Conservation (phyloP, 1,140 invertebrate species). For the Nephotettix cincticeps region DNA sequence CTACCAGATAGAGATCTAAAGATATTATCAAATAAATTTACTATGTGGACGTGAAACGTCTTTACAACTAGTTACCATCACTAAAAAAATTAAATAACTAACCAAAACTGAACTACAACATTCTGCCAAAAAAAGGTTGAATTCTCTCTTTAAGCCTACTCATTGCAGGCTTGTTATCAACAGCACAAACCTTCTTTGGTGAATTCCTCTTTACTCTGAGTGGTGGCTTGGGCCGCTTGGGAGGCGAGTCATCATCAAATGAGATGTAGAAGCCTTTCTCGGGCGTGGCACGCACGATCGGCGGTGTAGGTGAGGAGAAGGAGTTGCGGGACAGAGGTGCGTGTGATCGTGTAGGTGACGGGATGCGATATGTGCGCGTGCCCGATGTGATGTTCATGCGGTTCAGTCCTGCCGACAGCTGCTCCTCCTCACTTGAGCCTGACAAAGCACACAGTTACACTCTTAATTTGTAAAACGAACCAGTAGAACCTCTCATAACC, state of each 20-base stretch:
- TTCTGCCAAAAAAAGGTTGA: too few relatives aligned
- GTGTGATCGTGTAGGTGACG: slow-evolving; percentile 72
- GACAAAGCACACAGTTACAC: too few relatives aligned
- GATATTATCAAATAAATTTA: too few relatives aligned
- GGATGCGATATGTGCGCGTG: slow-evolving; percentile 82
- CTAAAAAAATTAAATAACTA: too few relatives aligned
- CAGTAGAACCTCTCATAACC: too few relatives aligned
- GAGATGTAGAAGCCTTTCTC: slow-evolving; percentile 95
- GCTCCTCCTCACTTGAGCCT: slow-evolving; percentile 52
- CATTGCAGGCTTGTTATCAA: too few relatives aligned
- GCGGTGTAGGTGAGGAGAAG: slow-evolving; percentile 55
- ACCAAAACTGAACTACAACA: too few relatives aligned
- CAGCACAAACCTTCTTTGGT: slow-evolving; percentile 66
- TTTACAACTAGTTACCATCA: too few relatives aligned
- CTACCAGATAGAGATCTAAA: too few relatives aligned
- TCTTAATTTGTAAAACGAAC: too few relatives aligned
- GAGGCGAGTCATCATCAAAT: slow-evolving; percentile 78
- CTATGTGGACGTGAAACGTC: too few relatives aligned
- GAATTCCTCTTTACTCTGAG: slow-evolving; percentile 72
- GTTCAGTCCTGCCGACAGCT: slow-evolving; percentile 62
- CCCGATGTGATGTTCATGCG: slow-evolving; percentile 81
- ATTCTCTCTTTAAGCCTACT: too few relatives aligned
- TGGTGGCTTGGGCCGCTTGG: slow-evolving; percentile 86
- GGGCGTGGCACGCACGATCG: slow-evolving; percentile 49
- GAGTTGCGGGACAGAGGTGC: slow-evolving; percentile 61